Base-by-base conservation (phyloP, 2,113 vertebrate species). In the Gallinago undulata region DNA sequence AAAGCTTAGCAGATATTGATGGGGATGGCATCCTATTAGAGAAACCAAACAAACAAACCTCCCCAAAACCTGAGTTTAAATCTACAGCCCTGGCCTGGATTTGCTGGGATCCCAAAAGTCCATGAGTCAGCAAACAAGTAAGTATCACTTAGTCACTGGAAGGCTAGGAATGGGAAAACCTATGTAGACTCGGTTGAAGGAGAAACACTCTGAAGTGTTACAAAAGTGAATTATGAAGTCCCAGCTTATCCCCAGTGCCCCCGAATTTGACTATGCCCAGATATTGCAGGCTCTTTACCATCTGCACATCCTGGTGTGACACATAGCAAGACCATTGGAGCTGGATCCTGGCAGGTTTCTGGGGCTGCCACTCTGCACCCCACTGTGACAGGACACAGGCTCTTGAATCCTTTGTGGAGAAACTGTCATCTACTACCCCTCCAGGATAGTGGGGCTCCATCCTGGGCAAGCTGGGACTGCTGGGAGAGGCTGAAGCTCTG, bases 131-230 rank as follows among this genome's bases (percentile, higher is more conserved):
- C 41, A 43, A 43, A 43, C 41, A 62, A 90, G 64, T 1, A 11
- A 37, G 11, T 8, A 6, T 67, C 27, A 43, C 7, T 39, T 39
- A 41, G 22, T 66, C 28, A 37, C 10, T 69, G 68, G 63, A 84
- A 87, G 68, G 45, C 33, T 76, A 50, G 24, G 43, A 80, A 53
- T 63, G 27, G 48, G 19, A 84, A 62, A 84, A 80, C 19, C 12
- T 68, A 1, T 45, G 13, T 6, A 51, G 39, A 24, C 25, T 47
- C 0, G 0, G 0, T 70, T 43, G 43, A 67, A 75, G 30, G 47
- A 70, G 23, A 67, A 89, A 53, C 47, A 35, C 19, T 13, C 10
- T 57, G 56, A 43, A 67, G n/a, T 57, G 55, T 79, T 72, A 43
- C 13, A 72, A 83, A 93, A 63, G 13, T 35, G 22, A 10, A 41